Conservation (phyloP, 2,113 vertebrate species). For the Dipodomys stephensi region DNA sequence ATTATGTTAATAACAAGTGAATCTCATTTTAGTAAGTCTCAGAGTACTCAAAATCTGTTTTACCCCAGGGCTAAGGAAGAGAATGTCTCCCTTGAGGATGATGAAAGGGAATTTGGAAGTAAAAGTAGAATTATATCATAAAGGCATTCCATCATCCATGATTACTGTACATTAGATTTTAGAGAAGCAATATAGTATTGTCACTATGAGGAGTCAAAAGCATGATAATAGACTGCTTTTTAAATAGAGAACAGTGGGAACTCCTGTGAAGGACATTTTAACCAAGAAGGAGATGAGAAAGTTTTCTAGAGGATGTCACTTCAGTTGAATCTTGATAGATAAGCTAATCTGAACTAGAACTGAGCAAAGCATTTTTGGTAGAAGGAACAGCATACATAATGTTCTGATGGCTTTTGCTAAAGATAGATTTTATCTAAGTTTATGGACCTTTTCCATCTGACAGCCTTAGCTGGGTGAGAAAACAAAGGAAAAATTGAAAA, state of each 20-base stretch:
- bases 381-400: neutral
- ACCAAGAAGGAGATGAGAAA: neutral
- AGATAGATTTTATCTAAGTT: neutral
- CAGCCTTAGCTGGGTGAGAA: neutral
- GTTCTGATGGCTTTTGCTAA: neutral
- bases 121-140: neutral
- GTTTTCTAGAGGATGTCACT: neutral
- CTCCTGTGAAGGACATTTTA: neutral
- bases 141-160: neutral
- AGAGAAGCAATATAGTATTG: neutral
- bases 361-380: neutral
- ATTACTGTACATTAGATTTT: neutral
- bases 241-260: neutral
- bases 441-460: neutral
- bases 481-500: neutral
- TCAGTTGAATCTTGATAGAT: neutral
- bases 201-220: too few relatives aligned
- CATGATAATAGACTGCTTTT: neutral
- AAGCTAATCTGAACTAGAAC: neutral
- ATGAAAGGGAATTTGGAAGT: neutral
- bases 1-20: conserved; percentile 30
- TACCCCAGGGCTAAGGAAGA: neutral
- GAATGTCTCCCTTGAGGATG: neutral
- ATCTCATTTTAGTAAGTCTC: neutral
- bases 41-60: neutral